Conservation (phyloP, 1,140 invertebrate species). For the Caenorhabditis brenneri region DNA sequence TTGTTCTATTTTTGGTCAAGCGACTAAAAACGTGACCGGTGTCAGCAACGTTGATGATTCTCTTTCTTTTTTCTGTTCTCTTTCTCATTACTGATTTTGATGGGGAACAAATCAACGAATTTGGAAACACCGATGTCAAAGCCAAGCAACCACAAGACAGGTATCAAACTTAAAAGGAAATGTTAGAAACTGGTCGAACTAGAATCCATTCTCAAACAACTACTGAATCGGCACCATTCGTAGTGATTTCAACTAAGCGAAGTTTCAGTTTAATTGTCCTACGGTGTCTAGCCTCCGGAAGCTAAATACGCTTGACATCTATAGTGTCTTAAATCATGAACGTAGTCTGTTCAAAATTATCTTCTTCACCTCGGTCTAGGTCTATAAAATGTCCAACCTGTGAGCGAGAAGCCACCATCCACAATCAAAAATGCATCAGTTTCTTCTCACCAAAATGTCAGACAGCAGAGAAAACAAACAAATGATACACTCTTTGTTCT, state of each 20-base stretch:
- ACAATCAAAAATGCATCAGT: not conserved
- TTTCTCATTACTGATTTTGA: slow-evolving; percentile 7
- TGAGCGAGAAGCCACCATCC: not conserved
- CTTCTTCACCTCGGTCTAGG: too few relatives aligned
- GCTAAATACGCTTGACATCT: too few relatives aligned
- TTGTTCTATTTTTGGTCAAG: not conserved
- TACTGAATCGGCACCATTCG: too few relatives aligned
- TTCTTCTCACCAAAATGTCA: not conserved
- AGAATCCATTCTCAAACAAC: too few relatives aligned
- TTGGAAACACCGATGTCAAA: not conserved
- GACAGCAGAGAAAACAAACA: not conserved
- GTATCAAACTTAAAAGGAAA: not conserved
- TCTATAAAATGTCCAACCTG: too few relatives aligned
- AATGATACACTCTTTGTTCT: not conserved
- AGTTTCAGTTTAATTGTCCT: too few relatives aligned
- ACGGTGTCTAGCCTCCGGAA: too few relatives aligned
- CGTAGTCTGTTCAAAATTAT: too few relatives aligned
- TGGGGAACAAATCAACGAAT: slow-evolving; percentile 4
- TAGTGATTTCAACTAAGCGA: too few relatives aligned
- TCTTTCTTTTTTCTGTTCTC: not conserved
- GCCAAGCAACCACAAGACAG: not conserved
- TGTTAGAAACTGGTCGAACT: too few relatives aligned
- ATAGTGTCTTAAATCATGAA: too few relatives aligned
- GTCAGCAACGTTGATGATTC: not conserved
- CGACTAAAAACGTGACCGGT: not conserved